Conservation (phyloP, 2,113 vertebrate genomes). For the Triplophysa siluroides region DNA sequence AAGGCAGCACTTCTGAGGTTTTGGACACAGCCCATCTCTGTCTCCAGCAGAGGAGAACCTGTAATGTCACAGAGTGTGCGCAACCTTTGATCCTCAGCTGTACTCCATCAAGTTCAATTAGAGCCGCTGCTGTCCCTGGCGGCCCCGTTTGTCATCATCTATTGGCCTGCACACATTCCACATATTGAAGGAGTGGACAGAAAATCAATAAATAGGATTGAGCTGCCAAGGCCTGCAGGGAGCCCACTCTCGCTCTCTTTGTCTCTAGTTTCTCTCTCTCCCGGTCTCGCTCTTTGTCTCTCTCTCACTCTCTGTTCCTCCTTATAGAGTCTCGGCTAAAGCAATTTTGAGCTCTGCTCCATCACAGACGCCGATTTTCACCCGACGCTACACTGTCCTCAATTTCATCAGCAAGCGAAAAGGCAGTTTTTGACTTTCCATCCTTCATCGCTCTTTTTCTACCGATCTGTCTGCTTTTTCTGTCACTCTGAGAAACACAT, state of each 20-base stretch:
- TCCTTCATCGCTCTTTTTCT: slow-evolving; percentile 1
- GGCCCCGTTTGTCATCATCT: slow-evolving; percentile 79
- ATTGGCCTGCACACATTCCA: slow-evolving; percentile 71
- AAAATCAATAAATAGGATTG: slow-evolving; percentile 78
- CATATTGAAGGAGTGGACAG: slow-evolving; percentile 79
- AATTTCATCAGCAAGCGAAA: slow-evolving; percentile 67
- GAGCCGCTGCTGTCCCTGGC: slow-evolving; percentile 70
- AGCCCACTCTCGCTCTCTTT: slow-evolving; percentile 35
- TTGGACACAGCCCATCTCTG: neutral
- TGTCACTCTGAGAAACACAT: neutral
- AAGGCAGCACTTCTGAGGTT: neutral
- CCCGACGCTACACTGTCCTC: slow-evolving; percentile 67
- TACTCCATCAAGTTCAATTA: slow-evolving; percentile 80
- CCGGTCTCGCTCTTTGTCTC: slow-evolving; percentile 1
- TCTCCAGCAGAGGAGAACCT: slow-evolving; percentile 60
- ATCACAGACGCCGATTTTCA: slow-evolving; percentile 64
- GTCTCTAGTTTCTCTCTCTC: slow-evolving; percentile 12
- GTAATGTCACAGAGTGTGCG: slow-evolving; percentile 68
- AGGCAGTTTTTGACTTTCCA: slow-evolving; percentile 22
- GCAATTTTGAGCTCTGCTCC: slow-evolving; percentile 61
- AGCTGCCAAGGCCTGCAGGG: slow-evolving; percentile 71
- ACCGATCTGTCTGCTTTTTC: neutral
- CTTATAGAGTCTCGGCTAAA: slow-evolving; percentile 26
- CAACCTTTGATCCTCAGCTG: slow-evolving; percentile 71
- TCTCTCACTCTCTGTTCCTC: slow-evolving; percentile 1